A percentile compares a stretch with the other conserved stretches of the same genome.
Conservation (phyloP, 1,140 invertebrate genomes). For the Drosophila ficusphila region DNA sequence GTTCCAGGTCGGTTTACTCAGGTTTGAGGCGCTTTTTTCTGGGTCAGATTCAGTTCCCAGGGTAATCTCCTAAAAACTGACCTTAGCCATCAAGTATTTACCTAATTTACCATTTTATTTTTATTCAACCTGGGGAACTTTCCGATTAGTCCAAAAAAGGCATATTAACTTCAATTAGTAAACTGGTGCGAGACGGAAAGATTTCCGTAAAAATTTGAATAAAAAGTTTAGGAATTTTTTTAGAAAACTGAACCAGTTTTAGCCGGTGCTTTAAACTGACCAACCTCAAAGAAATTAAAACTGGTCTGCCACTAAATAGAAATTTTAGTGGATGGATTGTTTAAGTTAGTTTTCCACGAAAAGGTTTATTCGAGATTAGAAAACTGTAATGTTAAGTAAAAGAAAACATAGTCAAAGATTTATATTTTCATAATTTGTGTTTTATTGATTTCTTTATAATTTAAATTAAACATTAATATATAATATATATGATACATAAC, state of each 20-base stretch:
- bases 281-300: slow-evolving; percentile 28
- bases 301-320: background rate
- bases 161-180: slow-evolving; percentile 56
- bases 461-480: slow-evolving; percentile 69
- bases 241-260: slow-evolving; percentile 13
- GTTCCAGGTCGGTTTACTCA: slow-evolving; percentile 4
- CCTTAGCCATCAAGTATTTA: slow-evolving; percentile 19
- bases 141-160: background rate
- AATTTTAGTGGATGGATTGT: background rate
- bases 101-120: slow-evolving; percentile 1
- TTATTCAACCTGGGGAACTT: background rate
- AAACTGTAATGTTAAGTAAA: no score
- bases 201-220: slow-evolving; percentile 46
- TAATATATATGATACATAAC: slow-evolving; percentile 70
- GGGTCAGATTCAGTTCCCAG: background rate
- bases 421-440: slow-evolving; percentile 27
- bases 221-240: slow-evolving; percentile 24
- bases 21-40: slow-evolving; percentile 9
- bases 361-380: no score
- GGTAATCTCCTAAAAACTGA: slow-evolving; percentile 7
- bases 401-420: slow-evolving; percentile 12
- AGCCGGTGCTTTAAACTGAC: slow-evolving; percentile 3
- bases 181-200: slow-evolving; percentile 54
- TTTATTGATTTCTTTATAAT: slow-evolving; percentile 48
- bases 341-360: background rate